Conservation (phyloP, 37 sponge, comb jelly and placozoan genomes). For the Agelas oroides region DNA sequence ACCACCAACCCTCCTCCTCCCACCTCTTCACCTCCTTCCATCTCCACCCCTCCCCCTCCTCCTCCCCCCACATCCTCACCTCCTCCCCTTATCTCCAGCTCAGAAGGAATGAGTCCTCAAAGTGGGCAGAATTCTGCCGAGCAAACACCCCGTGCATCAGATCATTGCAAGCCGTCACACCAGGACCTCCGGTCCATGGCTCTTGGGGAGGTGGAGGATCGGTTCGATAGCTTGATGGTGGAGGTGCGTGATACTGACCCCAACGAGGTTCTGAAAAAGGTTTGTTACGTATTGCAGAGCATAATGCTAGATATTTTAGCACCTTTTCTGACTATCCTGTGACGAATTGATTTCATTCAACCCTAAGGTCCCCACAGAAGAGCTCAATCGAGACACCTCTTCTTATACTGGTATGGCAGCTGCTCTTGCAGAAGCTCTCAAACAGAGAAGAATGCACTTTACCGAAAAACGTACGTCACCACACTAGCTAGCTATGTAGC, state of each 20-base stretch:
- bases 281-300: too few species aligned
- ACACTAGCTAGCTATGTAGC: too few species aligned
- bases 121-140: too few species aligned
- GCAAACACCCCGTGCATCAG: too few species aligned
- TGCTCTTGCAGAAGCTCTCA: constrained; percentile 59
- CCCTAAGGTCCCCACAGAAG: not conserved
- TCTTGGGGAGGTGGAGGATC: constrained; percentile 30
- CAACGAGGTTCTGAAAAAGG: constrained; percentile 37
- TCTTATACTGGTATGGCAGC: constrained; percentile 69
- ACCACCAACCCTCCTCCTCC: not conserved
- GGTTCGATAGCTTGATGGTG: constrained; percentile 54
- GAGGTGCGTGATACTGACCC: constrained; percentile 59
- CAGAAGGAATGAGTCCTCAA: not conserved
- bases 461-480: constrained; percentile 25
- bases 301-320: too few species aligned
- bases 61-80: not conserved
- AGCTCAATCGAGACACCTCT: not conserved
- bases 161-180: too few species aligned
- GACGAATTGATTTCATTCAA: too few species aligned
- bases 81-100: not conserved
- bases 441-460: constrained; percentile 46
- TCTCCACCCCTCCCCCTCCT: not conserved
- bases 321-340: too few species aligned
- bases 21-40: not conserved
- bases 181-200: constrained; percentile 7